phyloP scores from a whole-genome alignment of 2,113 vertebrate genomes.

The Chaetops frenatus region DNA sequence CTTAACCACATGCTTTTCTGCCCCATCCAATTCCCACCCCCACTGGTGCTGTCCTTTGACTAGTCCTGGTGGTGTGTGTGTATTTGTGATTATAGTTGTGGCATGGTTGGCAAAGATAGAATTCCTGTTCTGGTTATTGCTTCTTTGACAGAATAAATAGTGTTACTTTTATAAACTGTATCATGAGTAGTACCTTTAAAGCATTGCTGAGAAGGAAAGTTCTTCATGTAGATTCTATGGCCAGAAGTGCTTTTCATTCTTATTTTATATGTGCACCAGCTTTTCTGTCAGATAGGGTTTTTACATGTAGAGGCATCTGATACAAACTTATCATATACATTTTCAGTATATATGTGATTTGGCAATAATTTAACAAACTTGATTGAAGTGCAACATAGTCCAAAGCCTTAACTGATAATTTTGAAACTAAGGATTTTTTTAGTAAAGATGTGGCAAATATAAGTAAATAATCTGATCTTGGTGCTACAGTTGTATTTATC shows the following conservation, averaged over 20 bases:
- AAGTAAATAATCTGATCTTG: neutral
- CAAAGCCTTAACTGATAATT: neutral
- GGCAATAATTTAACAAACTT: neutral
- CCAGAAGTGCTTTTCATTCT: neutral
- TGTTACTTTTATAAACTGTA: neutral
- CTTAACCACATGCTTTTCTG: neutral
- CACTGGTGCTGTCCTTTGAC: neutral
- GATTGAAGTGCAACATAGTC: neutral
- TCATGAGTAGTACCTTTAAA: neutral
- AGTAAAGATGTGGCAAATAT: neutral
- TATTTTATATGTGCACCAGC: neutral
- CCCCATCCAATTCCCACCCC: neutral
- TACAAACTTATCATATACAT: neutral
- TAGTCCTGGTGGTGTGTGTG: neutral
- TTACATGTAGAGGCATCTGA: neutral
- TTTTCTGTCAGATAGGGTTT: neutral
- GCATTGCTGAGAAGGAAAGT: neutral
- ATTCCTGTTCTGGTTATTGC: neutral
- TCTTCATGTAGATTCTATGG: neutral
- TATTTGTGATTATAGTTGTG: slow-evolving; percentile 27
- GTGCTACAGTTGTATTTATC: neutral
- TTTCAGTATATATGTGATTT: neutral
- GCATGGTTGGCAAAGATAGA: neutral
- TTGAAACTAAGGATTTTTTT: neutral
- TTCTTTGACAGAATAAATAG: neutral